Evolutionary conservation across 2,888 invertebrate species (phyloP).

Genomic region (Cheilosia vernalis): DNA sequence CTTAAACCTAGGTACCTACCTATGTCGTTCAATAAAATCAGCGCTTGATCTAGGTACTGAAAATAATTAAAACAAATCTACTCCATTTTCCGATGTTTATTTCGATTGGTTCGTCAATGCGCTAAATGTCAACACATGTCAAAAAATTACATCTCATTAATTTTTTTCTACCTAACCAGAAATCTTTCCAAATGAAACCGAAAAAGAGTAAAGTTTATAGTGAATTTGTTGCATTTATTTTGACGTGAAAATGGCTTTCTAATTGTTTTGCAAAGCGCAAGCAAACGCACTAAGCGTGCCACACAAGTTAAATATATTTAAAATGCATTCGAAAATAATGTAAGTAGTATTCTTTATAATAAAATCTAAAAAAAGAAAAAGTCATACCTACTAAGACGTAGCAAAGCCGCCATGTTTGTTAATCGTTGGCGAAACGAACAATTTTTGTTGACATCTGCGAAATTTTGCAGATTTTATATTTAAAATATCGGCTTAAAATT

Average conservation of each 20-base stretch:
- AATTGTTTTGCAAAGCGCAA: conserved; percentile 84
- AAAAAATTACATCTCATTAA: conserved; percentile 21
- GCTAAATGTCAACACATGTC: conserved; percentile 41
- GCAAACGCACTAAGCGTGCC: conserved; percentile 81
- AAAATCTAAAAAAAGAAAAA: conserved; percentile 23
- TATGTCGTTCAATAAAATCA: too few species aligned
- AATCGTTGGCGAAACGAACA: conserved; percentile 71
- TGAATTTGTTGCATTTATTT: conserved; percentile 81
- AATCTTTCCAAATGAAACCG: conserved; percentile 81
- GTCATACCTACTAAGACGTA: conserved; percentile 11
- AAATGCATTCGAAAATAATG: conserved; percentile 80
- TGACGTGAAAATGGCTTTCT: conserved; percentile 90
- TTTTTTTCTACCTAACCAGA: conserved; percentile 32
- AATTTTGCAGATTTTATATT: conserved; percentile 3
- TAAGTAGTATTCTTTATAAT: conserved; percentile 77
- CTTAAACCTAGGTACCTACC: too few species aligned
- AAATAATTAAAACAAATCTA: neutral
- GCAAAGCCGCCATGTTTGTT: conserved; percentile 49
- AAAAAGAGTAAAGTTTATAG: conserved; percentile 79
- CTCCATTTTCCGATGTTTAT: neutral
- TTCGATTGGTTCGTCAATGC: conserved; percentile 1
- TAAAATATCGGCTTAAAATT: neutral
- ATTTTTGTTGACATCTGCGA: conserved; percentile 36
- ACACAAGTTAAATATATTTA: conserved; percentile 78
- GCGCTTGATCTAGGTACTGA: too few species aligned